Evolutionary conservation across 2,888 invertebrate genomes (phyloP), one percentile per base, ranked within the genome.

Genomic region (Chymomyza procnemis): DNA sequence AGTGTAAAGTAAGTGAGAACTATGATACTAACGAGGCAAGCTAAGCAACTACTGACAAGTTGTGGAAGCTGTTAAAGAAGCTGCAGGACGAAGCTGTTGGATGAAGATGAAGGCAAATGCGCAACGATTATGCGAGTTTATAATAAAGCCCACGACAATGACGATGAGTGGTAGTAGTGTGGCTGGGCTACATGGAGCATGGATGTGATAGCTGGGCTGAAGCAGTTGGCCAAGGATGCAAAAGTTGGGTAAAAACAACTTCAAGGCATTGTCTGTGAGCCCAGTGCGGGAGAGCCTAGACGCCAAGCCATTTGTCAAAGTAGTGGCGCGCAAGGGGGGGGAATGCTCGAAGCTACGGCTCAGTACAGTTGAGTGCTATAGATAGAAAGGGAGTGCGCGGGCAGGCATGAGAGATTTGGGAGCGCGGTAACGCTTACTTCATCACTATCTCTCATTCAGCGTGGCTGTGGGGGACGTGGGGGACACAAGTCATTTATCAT

Each of bases 71-170:
- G 59, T 21, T 14, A 16, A 21, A n/a, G 14, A 21, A 16, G 34
- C n/a, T n/a, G n/a, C n/a, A 14, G 22, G 34, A 50, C 59, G 52
- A 26, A 26, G 26, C 4, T 6, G 26, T 8, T 4, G 22, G 22
- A n/a, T n/a, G n/a, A 30, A 34, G 34, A 41, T 12, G 34, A 41
- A 71, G 61, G 61, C 67, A 74, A 82, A 76, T 78, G 79, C 79
- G 52, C 69, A 69, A 68, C 85, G 83, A 83, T 83, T 83, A 83
- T 83, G 80, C 75, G 80, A 83, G 83, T 83, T 83, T 83, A 83
- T 85, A 80, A 85, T 83, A 82, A 77, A 79, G 80, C 75, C 78
- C 14, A 54, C 19, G 21, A 21, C 21, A 12, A 54, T 18, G 54
- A 21, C 18, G 21, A 18, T 18, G 54, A 50, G 48, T 19, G 21